Evolutionary conservation across 92 coral and sea anemone genomes (phyloP).

Genomic region (Porites lobata): DNA sequence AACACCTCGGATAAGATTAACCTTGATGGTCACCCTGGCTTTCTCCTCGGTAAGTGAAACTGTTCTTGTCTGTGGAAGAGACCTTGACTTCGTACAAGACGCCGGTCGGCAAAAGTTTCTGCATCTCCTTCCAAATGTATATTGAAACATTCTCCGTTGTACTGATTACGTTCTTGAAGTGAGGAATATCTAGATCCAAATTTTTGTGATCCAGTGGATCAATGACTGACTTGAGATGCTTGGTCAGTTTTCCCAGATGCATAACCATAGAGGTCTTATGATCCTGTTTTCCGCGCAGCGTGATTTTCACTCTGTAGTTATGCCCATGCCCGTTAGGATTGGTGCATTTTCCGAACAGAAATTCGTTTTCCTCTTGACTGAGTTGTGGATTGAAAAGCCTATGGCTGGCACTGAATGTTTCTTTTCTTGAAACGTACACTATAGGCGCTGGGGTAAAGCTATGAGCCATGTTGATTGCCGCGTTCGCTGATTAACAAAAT

Average conservation of each 20-base stretch:
- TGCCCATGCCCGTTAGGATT: conserved; percentile 95
- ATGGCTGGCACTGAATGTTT: conserved; percentile 81
- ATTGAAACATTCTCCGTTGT: conserved; percentile 88
- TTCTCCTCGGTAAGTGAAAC: conserved; percentile 82
- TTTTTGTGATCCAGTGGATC: conserved; percentile 86
- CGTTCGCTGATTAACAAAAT: neutral
- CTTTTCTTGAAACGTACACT: conserved; percentile 51
- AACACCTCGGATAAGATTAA: neutral
- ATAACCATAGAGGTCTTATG: conserved; percentile 88
- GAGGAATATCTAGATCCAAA: conserved; percentile 85
- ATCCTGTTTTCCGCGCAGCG: conserved; percentile 80
- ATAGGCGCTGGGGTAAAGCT: conserved; percentile 2
- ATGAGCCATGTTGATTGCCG: conserved; percentile 5
- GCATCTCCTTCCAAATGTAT: conserved; percentile 75
- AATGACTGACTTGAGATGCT: conserved; percentile 62
- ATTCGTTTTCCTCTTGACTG: conserved; percentile 77
- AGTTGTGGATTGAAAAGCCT: conserved; percentile 77
- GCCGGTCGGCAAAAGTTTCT: conserved; percentile 61
- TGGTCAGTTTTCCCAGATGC: conserved; percentile 72
- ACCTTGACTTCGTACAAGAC: conserved; percentile 85
- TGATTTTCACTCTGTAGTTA: conserved; percentile 86
- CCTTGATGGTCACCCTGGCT: neutral
- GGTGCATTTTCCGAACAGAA: conserved; percentile 90
- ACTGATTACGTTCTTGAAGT: conserved; percentile 80
- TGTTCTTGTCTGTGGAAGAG: conserved; percentile 84